These are phyloP conservation scores for Protophormia terraenovae DNA, from an alignment of 2,888 invertebrate species.

Conservation along the genomic window DNA sequence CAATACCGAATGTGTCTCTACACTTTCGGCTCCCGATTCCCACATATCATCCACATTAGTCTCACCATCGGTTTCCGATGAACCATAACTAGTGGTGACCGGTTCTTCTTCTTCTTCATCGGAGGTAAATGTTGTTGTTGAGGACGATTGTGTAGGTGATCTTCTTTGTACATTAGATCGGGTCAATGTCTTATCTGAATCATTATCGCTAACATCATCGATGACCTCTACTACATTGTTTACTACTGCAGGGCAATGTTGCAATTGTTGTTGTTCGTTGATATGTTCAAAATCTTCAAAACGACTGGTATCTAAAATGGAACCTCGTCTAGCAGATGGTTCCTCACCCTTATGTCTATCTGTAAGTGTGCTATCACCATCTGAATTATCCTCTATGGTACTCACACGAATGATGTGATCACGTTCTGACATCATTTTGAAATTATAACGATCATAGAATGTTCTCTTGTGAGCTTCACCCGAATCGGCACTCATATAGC, in stretches of 20 bases:
- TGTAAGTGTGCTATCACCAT: constrained; percentile 70
- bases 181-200: constrained; percentile 77
- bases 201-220: constrained; percentile 75
- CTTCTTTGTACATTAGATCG: constrained; percentile 62
- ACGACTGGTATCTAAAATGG: constrained; percentile 72
- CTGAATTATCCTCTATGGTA: constrained; percentile 79
- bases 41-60: constrained; percentile 91
- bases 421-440: constrained; percentile 77
- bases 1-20: constrained; percentile 93
- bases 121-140: constrained; percentile 70
- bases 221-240: constrained; percentile 5
- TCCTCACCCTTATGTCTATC: constrained; percentile 67
- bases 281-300: constrained; percentile 77
- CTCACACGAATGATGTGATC: constrained; percentile 78
- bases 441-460: constrained; percentile 80
- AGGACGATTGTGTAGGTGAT: constrained; percentile 61
- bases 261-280: constrained; percentile 69
- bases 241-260: background rate
- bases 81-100: constrained; percentile 83
- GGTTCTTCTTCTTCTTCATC: constrained; percentile 82
- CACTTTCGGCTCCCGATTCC: constrained; percentile 93
- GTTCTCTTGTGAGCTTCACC: constrained; percentile 84
- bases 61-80: constrained; percentile 85
- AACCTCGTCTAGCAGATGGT: constrained; percentile 39
- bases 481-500: constrained; percentile 92